Evolutionary conservation across 1,140 invertebrate genomes (phyloP).

Genomic region (Pseudachorutes palmiensis): DNA sequence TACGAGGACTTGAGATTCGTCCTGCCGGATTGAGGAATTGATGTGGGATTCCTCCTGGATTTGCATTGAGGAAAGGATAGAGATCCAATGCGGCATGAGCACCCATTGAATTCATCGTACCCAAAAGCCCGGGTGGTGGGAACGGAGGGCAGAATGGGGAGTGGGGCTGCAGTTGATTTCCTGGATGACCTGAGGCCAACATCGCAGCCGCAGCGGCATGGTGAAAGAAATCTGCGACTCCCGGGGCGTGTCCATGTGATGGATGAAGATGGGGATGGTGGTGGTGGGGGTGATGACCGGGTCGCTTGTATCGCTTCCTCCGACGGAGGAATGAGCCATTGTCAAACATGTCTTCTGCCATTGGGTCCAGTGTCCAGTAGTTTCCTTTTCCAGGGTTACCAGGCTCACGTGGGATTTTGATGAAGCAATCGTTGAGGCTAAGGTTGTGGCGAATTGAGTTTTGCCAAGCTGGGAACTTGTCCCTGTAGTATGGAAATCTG

Average conservation of each 20-base stretch:
- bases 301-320: slow-evolving; percentile 80
- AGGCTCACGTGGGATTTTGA: slow-evolving; percentile 95
- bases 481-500: slow-evolving; percentile 91
- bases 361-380: slow-evolving; percentile 63
- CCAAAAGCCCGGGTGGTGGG: slow-evolving; percentile 38
- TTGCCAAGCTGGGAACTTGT: slow-evolving; percentile 93
- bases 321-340: slow-evolving; percentile 93
- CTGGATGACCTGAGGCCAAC: slow-evolving; percentile 24
- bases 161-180: slow-evolving; percentile 22
- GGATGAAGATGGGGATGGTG: slow-evolving; percentile 38
- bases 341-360: slow-evolving; percentile 98
- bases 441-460: slow-evolving; percentile 97
- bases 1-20: no score
- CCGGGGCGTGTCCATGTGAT: slow-evolving; percentile 43
- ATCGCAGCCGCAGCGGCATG: slow-evolving; percentile 38
- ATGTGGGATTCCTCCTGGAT: no score
- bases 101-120: slow-evolving; percentile 39
- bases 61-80: slow-evolving; percentile 41
- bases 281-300: slow-evolving; percentile 45
- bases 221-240: slow-evolving; percentile 42
- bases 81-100: slow-evolving; percentile 41
- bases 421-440: slow-evolving; percentile 96
- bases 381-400: slow-evolving; percentile 74
- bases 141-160: slow-evolving; percentile 36
- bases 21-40: no score